phyloP scores from a whole-genome alignment of 2,888 invertebrate genomes.

The Ernsta delagoae region DNA sequence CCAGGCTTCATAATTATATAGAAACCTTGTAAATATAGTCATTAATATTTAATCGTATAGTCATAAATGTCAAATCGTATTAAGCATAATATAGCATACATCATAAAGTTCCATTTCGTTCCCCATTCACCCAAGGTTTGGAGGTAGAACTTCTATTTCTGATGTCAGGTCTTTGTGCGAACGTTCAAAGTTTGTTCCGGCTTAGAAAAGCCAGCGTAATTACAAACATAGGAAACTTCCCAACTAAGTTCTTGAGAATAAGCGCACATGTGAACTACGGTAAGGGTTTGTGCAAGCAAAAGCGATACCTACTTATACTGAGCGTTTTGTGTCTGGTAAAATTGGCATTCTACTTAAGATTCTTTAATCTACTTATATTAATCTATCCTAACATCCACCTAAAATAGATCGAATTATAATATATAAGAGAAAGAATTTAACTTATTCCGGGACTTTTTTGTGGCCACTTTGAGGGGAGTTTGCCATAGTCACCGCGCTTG shows the following conservation, averaged over 20 bases:
- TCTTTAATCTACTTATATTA: no score
- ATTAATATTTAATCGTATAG: no score
- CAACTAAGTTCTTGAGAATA: conserved; percentile 26
- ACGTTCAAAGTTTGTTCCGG: conserved; percentile 28
- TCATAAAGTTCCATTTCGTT: neutral
- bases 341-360: no score
- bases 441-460: no score
- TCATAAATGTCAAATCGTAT: no score
- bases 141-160: conserved; percentile 9
- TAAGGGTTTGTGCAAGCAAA: conserved; percentile 7
- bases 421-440: no score
- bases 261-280: conserved; percentile 14
- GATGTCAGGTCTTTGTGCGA: conserved; percentile 14
- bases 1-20: no score
- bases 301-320: neutral
- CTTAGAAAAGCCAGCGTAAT: conserved; percentile 32
- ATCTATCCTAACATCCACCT: no score
- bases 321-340: neutral
- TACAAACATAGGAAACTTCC: conserved; percentile 29
- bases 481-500: no score
- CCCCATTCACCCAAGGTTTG: neutral
- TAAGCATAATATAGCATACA: neutral
- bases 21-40: no score
- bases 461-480: no score
- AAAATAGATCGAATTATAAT: no score